phyloP scores from a whole-genome alignment of 2,888 invertebrate genomes.

The Homarus gammarus region DNA sequence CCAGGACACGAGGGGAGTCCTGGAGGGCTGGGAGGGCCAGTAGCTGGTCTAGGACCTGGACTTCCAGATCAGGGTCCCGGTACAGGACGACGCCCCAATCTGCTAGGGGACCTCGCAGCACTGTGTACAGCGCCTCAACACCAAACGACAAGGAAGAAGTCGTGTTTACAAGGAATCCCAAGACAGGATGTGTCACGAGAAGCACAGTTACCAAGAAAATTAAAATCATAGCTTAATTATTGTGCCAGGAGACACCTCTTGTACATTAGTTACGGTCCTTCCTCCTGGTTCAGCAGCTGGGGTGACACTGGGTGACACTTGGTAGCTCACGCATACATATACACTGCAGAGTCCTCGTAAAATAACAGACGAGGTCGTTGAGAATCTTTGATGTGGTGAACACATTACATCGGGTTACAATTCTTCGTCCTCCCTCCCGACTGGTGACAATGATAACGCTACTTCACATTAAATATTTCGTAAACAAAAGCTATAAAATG shows the following conservation, averaged over 20 bases:
- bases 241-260: not conserved
- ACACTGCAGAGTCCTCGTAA: too few species aligned
- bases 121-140: not conserved
- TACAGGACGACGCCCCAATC: conserved; percentile 7
- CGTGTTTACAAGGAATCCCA: not conserved
- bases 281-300: too few species aligned
- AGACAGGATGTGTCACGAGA: not conserved
- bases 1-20: not conserved
- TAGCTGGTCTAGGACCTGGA: not conserved
- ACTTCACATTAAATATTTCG: too few species aligned
- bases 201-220: not conserved
- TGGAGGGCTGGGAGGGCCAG: not conserved
- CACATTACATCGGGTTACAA: too few species aligned
- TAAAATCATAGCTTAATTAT: not conserved
- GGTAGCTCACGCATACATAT: too few species aligned
- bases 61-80: not conserved
- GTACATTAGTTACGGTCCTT: not conserved
- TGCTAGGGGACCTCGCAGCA: conserved; percentile 13
- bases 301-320: too few species aligned
- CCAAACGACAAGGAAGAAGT: too few species aligned
- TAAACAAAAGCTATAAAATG: too few species aligned
- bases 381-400: too few species aligned
- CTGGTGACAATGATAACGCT: too few species aligned
- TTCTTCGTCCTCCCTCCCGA: too few species aligned
- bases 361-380: too few species aligned